Evolutionary conservation across 2,113 vertebrate genomes (phyloP).

Genomic region (Uria lomvia): DNA sequence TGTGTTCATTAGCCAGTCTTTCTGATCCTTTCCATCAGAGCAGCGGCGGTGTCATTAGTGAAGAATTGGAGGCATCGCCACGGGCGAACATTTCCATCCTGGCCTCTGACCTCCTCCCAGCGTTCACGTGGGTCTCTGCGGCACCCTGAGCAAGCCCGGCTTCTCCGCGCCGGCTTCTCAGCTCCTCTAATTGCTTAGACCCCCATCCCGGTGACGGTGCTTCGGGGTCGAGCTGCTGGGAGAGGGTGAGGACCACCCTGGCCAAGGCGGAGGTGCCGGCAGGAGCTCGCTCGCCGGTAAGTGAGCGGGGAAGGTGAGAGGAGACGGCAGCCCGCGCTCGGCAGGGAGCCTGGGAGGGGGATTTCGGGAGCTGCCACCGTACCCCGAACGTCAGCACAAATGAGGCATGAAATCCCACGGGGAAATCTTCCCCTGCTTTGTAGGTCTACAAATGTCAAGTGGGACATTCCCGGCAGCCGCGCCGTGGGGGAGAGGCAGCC

Average conservation of each 20-base stretch:
- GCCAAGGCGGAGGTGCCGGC: accelerated
- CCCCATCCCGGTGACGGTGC: background rate
- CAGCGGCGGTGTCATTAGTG: background rate
- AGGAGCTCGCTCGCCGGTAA: background rate
- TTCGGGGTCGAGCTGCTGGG: background rate
- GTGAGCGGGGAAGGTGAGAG: background rate
- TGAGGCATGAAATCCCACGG: background rate
- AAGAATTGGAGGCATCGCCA: conserved; percentile 7
- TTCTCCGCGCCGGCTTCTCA: background rate
- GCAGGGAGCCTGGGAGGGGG: background rate
- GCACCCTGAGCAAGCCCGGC: background rate
- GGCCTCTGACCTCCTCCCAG: background rate
- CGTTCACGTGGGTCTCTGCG: background rate
- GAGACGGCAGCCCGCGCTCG: background rate
- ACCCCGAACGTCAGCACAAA: background rate
- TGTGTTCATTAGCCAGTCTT: conserved; percentile 64
- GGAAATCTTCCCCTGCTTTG: background rate
- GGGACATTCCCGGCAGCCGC: background rate
- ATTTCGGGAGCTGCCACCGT: background rate
- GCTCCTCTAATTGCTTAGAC: background rate
- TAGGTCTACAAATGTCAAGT: background rate
- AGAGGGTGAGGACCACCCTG: background rate
- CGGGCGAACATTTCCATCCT: background rate
- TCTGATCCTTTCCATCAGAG: conserved; percentile 48
- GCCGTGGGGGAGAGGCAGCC: background rate